Evolutionary conservation across 2,113 vertebrate species (phyloP), one percentile per base, ranked within the genome.

Genomic region (Tetrao urogallus): DNA sequence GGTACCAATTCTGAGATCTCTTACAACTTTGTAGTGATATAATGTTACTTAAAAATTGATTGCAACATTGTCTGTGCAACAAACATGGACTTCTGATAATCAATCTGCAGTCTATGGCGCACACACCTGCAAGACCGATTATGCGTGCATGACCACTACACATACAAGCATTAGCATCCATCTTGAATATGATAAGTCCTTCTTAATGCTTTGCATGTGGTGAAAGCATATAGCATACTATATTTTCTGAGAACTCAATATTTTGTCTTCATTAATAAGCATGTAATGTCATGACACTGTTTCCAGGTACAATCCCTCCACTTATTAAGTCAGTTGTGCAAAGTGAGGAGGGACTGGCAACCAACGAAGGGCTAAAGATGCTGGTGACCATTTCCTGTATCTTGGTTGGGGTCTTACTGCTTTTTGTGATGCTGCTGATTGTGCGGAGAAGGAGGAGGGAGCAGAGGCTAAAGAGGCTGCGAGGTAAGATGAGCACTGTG

Each of bases 311-410:
- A 71, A 99, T 99, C 95, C 98, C 99, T 75, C 99, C 99, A 48
- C 97, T 99, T 97, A 98, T 99, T 94, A 99, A 99, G 85, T 99
- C 98, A 10, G 98, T 99, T 61, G 99, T 99, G 83, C 98, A 99
- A 82, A 98, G 98, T 28, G 98, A 99, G 65, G 99, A 98, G 93
- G 99, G 98, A 92, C 98, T 99, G 98, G 98, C 98, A 4, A 99
- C 98, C 97, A 99, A 98, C 11, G 98, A 98, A 71, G 99, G 99
- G 28, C 98, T 99, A 67, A 99, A 99, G 97, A 99, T 99, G 99
- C 98, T 99, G 97, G 99, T 99, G 97, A 99, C 99, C 94, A 98
- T 99, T 95, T 99, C 99, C 91, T 99, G 98, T 58, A 98, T 99
- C 96, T 96, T 99, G 92, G 98, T 99, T 73, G 99, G 98, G 11